Conservation (phyloP, 37 sponge, comb jelly and placozoan species). For the Beroe ovata region DNA sequence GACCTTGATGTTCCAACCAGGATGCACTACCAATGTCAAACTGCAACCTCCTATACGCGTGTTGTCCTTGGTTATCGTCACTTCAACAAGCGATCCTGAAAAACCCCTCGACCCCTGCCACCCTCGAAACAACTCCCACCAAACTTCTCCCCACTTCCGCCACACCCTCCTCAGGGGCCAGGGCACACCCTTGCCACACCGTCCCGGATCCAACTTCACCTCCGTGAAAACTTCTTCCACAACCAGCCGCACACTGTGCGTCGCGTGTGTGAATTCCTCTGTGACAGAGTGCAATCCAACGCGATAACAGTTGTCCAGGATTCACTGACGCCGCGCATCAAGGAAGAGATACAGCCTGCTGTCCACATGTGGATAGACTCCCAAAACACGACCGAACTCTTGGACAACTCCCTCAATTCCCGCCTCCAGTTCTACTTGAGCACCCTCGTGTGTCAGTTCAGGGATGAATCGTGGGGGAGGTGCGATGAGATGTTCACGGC, state of each 20-base stretch:
- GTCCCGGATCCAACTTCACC: background rate
- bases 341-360: background rate
- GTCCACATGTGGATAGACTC: background rate
- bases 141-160: background rate
- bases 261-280: conserved; percentile 34
- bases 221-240: conserved; percentile 63
- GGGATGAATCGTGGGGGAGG: background rate
- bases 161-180: background rate
- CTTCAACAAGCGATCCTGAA: conserved; percentile 46
- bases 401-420: conserved; percentile 23
- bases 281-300: conserved; percentile 10
- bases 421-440: conserved; percentile 26
- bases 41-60: conserved; percentile 22
- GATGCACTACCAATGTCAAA: conserved; percentile 7
- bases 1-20: no score
- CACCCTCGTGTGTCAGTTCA: background rate
- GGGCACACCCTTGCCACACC: background rate
- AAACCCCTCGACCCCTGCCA: background rate
- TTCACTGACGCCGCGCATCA: background rate
- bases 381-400: conserved; percentile 6
- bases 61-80: background rate
- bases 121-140: conserved; percentile 15
- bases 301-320: background rate
- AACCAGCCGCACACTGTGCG: conserved; percentile 41
- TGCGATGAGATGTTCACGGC: background rate